Conservation (phyloP, 2,113 vertebrate species). For the Ageneiosus marmoratus region DNA sequence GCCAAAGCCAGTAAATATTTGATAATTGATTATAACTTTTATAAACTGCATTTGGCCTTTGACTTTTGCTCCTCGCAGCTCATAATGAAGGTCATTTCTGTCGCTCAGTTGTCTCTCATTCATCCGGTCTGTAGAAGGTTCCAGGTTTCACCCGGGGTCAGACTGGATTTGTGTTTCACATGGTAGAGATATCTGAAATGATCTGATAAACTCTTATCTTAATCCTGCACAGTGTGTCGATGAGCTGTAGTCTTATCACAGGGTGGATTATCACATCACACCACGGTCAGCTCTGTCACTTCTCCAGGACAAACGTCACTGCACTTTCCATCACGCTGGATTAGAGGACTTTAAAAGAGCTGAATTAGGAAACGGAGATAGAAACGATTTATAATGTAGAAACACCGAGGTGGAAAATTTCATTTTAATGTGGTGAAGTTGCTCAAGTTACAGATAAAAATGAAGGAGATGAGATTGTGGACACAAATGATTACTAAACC, state of each 20-base stretch:
- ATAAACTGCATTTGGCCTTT: background rate
- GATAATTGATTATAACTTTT: background rate
- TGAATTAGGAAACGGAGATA: background rate
- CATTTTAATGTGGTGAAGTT: background rate
- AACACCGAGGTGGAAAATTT: background rate
- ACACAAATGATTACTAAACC: background rate
- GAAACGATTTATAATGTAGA: background rate
- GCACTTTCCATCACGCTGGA: background rate
- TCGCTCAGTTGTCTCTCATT: background rate
- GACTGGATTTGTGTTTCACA: background rate
- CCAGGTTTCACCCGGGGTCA: background rate
- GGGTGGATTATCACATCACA: background rate
- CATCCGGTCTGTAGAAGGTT: background rate
- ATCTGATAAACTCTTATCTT: slow-evolving; percentile 11
- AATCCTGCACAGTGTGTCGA: background rate
- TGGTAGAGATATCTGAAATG: background rate
- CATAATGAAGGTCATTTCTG: too few relatives aligned
- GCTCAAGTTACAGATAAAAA: background rate
- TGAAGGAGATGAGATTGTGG: background rate
- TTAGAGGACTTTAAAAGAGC: background rate
- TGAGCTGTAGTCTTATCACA: background rate
- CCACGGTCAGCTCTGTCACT: background rate
- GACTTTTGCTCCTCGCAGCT: background rate
- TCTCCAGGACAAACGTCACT: background rate
- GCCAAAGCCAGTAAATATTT: background rate